phyloP scores from a whole-genome alignment of 2,797 vertebrate genomes.

The Anableps anableps region DNA sequence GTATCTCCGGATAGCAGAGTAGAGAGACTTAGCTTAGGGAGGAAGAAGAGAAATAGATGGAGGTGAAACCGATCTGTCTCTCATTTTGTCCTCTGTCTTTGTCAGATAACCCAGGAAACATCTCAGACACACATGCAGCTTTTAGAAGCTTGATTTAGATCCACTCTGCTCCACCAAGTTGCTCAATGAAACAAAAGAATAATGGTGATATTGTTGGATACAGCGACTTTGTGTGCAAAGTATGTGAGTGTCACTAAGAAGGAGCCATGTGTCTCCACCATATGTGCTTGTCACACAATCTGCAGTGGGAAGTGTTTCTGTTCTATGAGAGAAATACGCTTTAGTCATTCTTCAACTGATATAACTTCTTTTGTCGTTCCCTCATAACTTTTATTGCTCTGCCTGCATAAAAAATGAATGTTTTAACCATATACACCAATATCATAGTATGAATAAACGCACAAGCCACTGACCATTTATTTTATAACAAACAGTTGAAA shows the following conservation, averaged over 20 bases:
- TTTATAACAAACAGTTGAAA: neutral
- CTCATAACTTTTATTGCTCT: constrained; percentile 28
- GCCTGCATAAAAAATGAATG: constrained; percentile 5
- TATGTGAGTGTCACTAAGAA: constrained; percentile 40
- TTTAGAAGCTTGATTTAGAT: constrained; percentile 75
- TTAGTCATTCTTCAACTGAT: constrained; percentile 23
- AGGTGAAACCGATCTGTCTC: constrained; percentile 79
- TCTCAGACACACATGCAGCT: constrained; percentile 66
- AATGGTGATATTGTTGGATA: constrained; percentile 60
- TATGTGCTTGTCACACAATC: constrained; percentile 51
- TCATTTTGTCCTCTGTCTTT: constrained; percentile 76
- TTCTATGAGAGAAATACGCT: constrained; percentile 38
- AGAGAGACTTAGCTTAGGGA: constrained; percentile 41
- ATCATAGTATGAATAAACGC: neutral
- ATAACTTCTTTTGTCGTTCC: constrained; percentile 41
- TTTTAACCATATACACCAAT: constrained; percentile 7
- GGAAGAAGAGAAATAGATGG: constrained; percentile 64
- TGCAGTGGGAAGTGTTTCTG: constrained; percentile 46
- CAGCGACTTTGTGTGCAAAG: constrained; percentile 56
- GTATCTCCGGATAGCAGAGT: constrained; percentile 53
- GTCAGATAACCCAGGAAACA: constrained; percentile 80
- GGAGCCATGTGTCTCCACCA: constrained; percentile 40
- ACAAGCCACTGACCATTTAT: constrained; percentile 4
- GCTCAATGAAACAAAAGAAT: constrained; percentile 71
- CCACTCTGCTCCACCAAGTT: constrained; percentile 46